Base-by-base conservation (phyloP, 1,140 invertebrate species). In the Nixonia krombeini region DNA sequence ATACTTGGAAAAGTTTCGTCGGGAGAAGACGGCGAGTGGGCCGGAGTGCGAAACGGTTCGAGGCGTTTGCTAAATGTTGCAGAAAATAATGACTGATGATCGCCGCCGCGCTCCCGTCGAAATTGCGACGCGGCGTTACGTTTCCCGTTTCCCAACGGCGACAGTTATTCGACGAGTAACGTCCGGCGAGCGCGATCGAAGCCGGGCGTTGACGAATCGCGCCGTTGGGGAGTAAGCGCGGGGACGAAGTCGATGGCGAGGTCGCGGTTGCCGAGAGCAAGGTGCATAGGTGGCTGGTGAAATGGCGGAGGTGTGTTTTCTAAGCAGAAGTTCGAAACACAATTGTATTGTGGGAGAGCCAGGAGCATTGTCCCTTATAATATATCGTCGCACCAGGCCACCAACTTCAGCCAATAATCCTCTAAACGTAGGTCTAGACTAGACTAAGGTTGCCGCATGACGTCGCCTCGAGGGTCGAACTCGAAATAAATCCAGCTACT, bases 11-110 rank as follows among this genome's bases (percentile, higher is more conserved):
- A 84, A 84, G 74, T 84, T 84, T 74, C 57, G 63, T 45, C 50
- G 58, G 57, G 50, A 66, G 74, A 62, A 77, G 65, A 73, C n/a
- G 63, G 52, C 74, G 76, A 71, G 67, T 63, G 67, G 72, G 72
- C 69, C 72, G 57, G 74, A 73, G 79, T 76, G 80, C 74, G 75
- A 82, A 85, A 76, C 79, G 79, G 76, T 84, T 84, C 82, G 75
- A 81, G 81, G 81, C 77, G 78, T 72, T 72, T 81, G 82, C 81
- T 85, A 85, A 85, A 85, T 84, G 82, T 85, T 83, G 80, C 70
- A 81, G 82, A 85, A 85, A 85, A 85, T 84, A 85, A 85, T 85
- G 81, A 85, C 80, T 82, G 81, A 84, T 84, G 74, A 78, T 78
- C 68, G 67, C 63, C 58, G 50, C 63, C 58, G 50, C 62, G 52